Percentiles rank a stretch among this genome's conserved stretches.
phyloP scores from a whole-genome alignment of 2,797 vertebrate species.

The Clarias laeviceps region DNA sequence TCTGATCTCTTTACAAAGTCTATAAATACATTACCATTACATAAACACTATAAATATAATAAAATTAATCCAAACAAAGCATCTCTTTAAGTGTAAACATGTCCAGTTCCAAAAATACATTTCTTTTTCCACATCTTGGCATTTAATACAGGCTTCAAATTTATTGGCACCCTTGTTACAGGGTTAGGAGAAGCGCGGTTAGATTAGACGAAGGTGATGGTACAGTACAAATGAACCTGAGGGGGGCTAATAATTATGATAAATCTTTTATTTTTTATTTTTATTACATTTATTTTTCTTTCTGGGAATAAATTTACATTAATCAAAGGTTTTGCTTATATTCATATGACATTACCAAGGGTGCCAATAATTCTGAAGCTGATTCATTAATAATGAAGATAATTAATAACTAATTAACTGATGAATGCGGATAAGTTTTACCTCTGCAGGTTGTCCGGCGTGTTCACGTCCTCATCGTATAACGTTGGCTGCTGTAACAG shows the following conservation, averaged over 20 bases:
- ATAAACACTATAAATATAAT: not conserved
- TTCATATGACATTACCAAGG: not conserved
- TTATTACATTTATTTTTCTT: not conserved
- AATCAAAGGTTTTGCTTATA: not conserved
- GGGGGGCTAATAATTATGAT: slow-evolving; percentile 4
- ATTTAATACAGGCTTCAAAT: not conserved
- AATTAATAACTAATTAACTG: not conserved
- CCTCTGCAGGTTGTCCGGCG: slow-evolving; percentile 78
- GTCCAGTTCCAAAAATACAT: too few relatives aligned
- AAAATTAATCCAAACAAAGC: not conserved
- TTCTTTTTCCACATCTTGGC: not conserved
- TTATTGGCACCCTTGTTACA: not conserved
- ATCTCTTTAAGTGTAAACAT: not conserved
- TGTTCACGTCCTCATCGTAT: slow-evolving; percentile 74
- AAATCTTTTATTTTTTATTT: not conserved
- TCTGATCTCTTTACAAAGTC: too few relatives aligned
- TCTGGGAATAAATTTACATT: not conserved
- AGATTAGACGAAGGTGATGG: not conserved
- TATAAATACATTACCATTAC: not conserved
- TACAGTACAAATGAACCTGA: not conserved
- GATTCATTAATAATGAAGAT: not conserved
- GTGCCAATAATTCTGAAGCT: not conserved
- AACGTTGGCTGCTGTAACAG: slow-evolving; percentile 78
- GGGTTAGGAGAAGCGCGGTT: not conserved
- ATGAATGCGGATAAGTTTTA: slow-evolving; percentile 42